A percentile compares a stretch with the other conserved stretches of the same genome.
Conservation (phyloP, 53 echinoderm and acorn worm species). For the Apostichopus leukothele region DNA sequence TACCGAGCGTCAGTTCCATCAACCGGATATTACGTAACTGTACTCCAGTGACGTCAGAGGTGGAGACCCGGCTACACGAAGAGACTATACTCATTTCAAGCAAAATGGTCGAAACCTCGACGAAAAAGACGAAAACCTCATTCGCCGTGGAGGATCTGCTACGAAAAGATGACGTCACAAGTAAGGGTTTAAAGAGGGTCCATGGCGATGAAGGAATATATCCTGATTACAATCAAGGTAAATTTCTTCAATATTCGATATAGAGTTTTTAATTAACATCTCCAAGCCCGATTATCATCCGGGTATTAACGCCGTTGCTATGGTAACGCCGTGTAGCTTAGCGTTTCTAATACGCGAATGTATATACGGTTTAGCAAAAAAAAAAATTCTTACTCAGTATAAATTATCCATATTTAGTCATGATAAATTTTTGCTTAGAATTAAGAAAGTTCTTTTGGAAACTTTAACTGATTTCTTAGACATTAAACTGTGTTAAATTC, state of each 20-base stretch:
- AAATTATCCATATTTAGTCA: no score
- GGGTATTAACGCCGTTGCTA: no score
- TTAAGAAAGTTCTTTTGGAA: no score
- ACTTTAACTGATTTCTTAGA: no score
- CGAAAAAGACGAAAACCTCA: conserved; percentile 55
- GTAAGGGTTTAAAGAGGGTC: neutral
- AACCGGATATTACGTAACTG: conserved; percentile 61
- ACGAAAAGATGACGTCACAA: conserved; percentile 40
- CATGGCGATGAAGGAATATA: neutral
- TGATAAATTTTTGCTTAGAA: no score
- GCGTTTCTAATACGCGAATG: no score
- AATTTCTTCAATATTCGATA: neutral
- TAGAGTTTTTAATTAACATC: no score
- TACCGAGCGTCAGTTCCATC: conserved; percentile 94
- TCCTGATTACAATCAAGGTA: neutral
- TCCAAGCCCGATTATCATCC: no score
- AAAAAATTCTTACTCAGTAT: no score
- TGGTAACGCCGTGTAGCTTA: no score
- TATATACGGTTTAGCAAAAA: no score
- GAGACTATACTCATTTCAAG: conserved; percentile 16
- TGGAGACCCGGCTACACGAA: conserved; percentile 3
- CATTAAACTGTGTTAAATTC: no score
- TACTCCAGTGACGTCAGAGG: conserved; percentile 12
- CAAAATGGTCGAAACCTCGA: neutral
- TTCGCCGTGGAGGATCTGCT: conserved; percentile 88